Base-by-base conservation (phyloP, 2,888 invertebrate genomes). In the Philhelius pedissequus region DNA sequence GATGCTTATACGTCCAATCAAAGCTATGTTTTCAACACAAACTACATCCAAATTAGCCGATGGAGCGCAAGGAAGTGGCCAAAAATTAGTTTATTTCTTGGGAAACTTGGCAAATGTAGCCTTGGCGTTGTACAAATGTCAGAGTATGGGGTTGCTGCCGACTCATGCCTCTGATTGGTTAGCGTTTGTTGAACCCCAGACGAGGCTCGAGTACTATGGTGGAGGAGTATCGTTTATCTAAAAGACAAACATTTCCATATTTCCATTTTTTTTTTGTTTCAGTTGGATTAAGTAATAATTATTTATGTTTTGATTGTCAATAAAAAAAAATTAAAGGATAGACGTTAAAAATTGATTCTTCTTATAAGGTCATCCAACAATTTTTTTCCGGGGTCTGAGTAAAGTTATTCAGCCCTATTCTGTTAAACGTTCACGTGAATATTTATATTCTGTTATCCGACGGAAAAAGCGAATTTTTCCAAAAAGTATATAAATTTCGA, bases 121-220 rank as follows among this genome's bases (percentile, higher is more conserved):
- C 0, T 92, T 99, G 87, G 99, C 99, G 25, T 92, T 99, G 45
- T 99, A 99, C 90, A 99, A 99, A 92, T 99, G 99, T 91, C 98
- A 99, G 89, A 97, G 97, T 86, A 99, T 99, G 98, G 99, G 99
- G 2, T 92, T 99, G 27, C 92, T 99, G 70, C 99, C 99, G 1
- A 98, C 98, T 60, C 98, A 99, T 92, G 95, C 98, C 0, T 99
- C 99, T 45, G 99, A 99, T 92, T 99, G 99, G 99, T 92, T 99
- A 82, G 98, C 99, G 70, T 99, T 99, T 93, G 97, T 98, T 70
- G 97, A 98, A 90, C 97, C 98, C 2, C 96, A 96, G 90, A 94
- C 94, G 69, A 93, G 97, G 89, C 93, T 96, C 78, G 97, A 97
- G 92, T 96, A 95, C 92, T 95, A 96, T 88, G 97, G 97, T 48